Base-by-base conservation (phyloP, 2,113 vertebrate genomes). In the Phalacrocorax carbo region DNA sequence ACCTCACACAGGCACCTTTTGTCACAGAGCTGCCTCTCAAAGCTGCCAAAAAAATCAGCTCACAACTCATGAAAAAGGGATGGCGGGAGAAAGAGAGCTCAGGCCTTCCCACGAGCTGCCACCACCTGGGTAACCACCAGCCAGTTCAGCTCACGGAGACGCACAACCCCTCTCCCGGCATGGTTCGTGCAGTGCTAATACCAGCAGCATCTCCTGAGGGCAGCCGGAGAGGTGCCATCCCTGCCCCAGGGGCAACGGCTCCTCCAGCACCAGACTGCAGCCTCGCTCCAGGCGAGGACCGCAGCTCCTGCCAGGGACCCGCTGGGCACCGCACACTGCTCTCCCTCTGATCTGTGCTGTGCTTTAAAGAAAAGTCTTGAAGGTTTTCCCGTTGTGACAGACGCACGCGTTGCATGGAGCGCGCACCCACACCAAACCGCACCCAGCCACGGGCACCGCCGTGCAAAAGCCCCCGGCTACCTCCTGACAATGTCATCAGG, bases 401-500 rank as follows among this genome's bases (percentile, higher is more conserved):
- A 36, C 4, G 55, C 64, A 32, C 22, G 7, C 1, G 2, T 0
- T 26, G 60, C 65, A 58, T 1, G 0, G 4, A 11, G 11, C 1
- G 11, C 1, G 13, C 27, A 64, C 23, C 73, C n/a, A 54, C 49
- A 22, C 62, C 5, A 3, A 64, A 32, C 82, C 10, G 2, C 64
- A 25, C 29, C 46, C 27, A 70, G 44, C 14, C 62, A 2, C 71
- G 38, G 79, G 79, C 82, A 77, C 17, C 2, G 5, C 55, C 2
- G 8, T 2, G 58, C 42, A 25, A 80, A 48, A 82, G 91, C 80
- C 88, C 75, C 77, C 2, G 18, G 92, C 86, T 78, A 64, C 77
- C 87, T 97, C 96, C 96, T 97, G 94, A 95, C 94, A 97, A 72
- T 93, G 95, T 94, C 98, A 95, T 96, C 98, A 98, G 98, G 96